Evolutionary conservation across 1,140 invertebrate genomes (phyloP).

Genomic region (Bombus confusus): DNA sequence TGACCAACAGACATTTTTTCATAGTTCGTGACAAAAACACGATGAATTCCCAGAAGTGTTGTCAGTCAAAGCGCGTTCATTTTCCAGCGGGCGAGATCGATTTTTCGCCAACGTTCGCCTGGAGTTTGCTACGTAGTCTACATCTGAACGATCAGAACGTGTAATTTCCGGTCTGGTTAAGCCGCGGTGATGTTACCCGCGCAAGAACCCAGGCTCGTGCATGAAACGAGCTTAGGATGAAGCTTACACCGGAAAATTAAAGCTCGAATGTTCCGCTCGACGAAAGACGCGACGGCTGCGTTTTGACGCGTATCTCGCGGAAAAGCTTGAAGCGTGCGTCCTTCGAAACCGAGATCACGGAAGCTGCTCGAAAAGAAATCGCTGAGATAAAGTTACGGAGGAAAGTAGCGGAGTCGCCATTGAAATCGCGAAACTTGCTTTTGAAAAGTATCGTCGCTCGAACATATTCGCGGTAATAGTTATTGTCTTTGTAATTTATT

Average conservation of each 20-base stretch:
- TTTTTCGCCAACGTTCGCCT: not conserved
- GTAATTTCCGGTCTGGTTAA: slow-evolving; percentile 45
- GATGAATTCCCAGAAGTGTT: not conserved
- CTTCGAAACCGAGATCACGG: not conserved
- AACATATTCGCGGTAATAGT: too few species aligned
- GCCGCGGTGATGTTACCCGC: slow-evolving; percentile 32
- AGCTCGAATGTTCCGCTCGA: slow-evolving; percentile 40
- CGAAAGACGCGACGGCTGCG: slow-evolving; percentile 15
- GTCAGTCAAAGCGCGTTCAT: not conserved
- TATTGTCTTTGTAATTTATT: too few species aligned
- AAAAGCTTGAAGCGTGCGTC: not conserved
- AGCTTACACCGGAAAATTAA: slow-evolving; percentile 65
- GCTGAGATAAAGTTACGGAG: not conserved
- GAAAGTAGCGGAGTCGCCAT: not conserved
- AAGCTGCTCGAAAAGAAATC: not conserved
- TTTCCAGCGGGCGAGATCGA: slow-evolving; percentile 1
- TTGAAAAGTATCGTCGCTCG: too few species aligned
- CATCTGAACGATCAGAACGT: slow-evolving; percentile 48
- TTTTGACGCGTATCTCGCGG: not conserved
- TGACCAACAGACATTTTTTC: not conserved
- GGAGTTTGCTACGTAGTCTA: not conserved
- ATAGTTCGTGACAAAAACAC: not conserved
- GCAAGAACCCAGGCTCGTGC: slow-evolving; percentile 12
- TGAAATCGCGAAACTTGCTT: not conserved
- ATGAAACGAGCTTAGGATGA: not conserved